A percentile compares a stretch with the other conserved stretches of the same genome.
These are phyloP conservation scores for Gymnodraco acuticeps DNA, from an alignment of 2,797 vertebrate genomes.

Conservation along the genomic window DNA sequence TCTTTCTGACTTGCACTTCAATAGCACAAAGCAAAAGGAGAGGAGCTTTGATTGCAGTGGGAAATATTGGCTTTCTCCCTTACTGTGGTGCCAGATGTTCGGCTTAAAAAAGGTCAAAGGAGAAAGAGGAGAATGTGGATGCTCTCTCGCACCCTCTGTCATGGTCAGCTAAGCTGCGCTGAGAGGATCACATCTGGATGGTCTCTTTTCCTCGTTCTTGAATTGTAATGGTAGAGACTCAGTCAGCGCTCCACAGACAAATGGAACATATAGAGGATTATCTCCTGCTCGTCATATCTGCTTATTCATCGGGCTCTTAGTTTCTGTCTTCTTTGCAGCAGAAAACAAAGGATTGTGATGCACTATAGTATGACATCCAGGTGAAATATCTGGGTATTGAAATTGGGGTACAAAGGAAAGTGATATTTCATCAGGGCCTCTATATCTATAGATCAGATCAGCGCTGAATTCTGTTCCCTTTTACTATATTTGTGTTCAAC, in stretches of 20 bases:
- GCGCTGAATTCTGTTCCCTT: background rate
- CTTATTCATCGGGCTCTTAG: background rate
- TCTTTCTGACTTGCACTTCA: constrained; percentile 2
- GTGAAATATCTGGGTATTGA: background rate
- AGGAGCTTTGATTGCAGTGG: constrained; percentile 24
- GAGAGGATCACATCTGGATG: constrained; percentile 65
- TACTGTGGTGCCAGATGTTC: constrained; percentile 67
- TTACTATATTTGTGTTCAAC: background rate
- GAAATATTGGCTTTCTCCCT: constrained; percentile 45
- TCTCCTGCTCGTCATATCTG: background rate
- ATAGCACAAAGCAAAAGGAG: constrained; percentile 3
- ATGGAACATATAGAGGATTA: constrained; percentile 27
- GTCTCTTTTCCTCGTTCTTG: constrained; percentile 55
- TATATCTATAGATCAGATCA: background rate
- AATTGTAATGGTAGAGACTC: constrained; percentile 7
- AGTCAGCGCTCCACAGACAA: constrained; percentile 3
- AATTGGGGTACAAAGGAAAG: background rate
- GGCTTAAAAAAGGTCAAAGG: constrained; percentile 49
- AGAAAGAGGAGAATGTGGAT: constrained; percentile 50
- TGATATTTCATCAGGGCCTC: too few species aligned
- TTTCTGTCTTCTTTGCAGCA: background rate
- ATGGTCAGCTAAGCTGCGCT: constrained; percentile 51
- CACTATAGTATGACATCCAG: background rate
- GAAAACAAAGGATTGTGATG: background rate
- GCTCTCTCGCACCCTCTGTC: constrained; percentile 22